Evolutionary conservation across 1,140 invertebrate species (phyloP), one percentile per base, ranked within the genome.

Genomic region (Gonioctena quinquepunctata): DNA sequence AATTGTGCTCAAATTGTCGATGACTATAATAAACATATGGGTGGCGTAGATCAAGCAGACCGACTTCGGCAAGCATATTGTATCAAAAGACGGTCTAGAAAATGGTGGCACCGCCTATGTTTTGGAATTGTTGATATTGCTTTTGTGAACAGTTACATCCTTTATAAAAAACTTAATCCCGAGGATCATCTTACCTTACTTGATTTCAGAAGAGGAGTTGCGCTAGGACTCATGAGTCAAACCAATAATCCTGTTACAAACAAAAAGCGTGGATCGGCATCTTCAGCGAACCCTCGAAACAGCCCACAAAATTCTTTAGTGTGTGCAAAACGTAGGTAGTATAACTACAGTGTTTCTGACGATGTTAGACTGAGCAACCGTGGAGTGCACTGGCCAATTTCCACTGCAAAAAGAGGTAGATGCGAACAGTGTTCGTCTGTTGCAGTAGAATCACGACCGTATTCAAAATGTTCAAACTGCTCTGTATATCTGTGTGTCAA

Each of bases 91-190:
- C 79, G 80, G 72, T 82, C 77, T 66, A 79, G 76, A 71, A 83
- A 84, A 78, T 82, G 80, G 81, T 82, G 78, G 78, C 80, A 83
- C 69, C 77, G 78, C 50, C 77, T 83, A 64, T 81, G 82, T 77
- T 83, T 66, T 56, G 42, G 49, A 66, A 66, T 54, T 60, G 8
- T 33, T 33, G 28, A 33, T n/a, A 33, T 33, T 33, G 8, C 8
- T 33, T 33, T 33, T 7, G 28, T 33, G 28, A 33, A 33, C 28
- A 13, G 28, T 33, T 33, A 33, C 8, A 33, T 33, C 28, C 27
- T 28, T 28, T 28, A 28, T 28, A 28, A 28, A 1, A 28, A 28
- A 28, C 27, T 28, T 11, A 28, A 28, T 28, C 27, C 27, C 27
- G 27, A 28, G 27, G 27, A 28, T 5, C 27, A 28, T 28, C 27